Percentiles rank a stretch among this genome's conserved stretches.
Evolutionary conservation across 2,888 invertebrate genomes (phyloP).

Genomic region (Chelonus formosanus): DNA sequence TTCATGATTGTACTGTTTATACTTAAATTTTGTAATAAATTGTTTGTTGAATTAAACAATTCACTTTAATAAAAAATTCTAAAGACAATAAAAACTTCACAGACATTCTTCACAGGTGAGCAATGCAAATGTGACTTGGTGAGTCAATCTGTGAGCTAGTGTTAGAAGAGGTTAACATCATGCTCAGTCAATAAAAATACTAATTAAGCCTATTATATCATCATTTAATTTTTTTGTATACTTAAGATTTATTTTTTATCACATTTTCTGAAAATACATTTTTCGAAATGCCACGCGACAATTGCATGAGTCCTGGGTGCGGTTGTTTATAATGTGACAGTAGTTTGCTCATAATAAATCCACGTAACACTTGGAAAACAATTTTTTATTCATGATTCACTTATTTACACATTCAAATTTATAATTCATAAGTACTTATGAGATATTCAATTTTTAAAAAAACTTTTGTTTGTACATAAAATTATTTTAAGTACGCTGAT

Average conservation of each 20-base stretch:
- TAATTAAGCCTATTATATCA: not conserved
- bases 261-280: not conserved
- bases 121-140: constrained; percentile 32
- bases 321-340: constrained; percentile 24
- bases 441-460: too few relatives aligned
- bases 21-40: not conserved
- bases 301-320: constrained; percentile 34
- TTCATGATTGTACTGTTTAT: constrained; percentile 27
- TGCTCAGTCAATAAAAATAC: not conserved
- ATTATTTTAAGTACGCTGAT: too few relatives aligned
- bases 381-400: too few relatives aligned
- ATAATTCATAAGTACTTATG: too few relatives aligned
- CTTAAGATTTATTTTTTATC: constrained; percentile 1
- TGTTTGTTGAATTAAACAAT: too few relatives aligned
- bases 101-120: constrained; percentile 38
- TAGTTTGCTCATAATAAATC: too few relatives aligned
- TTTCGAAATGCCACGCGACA: constrained; percentile 17
- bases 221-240: not conserved
- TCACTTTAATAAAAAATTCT: not conserved
- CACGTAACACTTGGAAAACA: too few relatives aligned
- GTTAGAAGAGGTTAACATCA: constrained; percentile 12
- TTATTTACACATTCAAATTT: too few relatives aligned
- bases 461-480: too few relatives aligned
- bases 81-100: constrained; percentile 5
- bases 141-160: constrained; percentile 26